Evolutionary conservation across 2,113 vertebrate genomes (phyloP).

Genomic region (Antigone vipio): DNA sequence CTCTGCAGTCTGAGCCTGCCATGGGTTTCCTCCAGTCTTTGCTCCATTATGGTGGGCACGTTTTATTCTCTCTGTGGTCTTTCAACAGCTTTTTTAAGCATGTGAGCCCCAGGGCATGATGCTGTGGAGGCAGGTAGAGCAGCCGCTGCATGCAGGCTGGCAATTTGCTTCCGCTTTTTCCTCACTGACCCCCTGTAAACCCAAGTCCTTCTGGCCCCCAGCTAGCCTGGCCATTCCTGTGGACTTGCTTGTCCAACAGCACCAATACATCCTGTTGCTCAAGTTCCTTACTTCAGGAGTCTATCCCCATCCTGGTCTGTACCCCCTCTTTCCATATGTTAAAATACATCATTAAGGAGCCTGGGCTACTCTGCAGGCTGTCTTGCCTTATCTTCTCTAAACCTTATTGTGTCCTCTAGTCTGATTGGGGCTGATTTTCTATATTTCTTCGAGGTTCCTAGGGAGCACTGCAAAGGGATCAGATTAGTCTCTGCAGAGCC

Average conservation of each 20-base stretch:
- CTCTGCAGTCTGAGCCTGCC: neutral
- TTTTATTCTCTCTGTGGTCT: neutral
- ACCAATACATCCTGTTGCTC: neutral
- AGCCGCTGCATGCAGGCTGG: accelerated
- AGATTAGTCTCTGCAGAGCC: neutral
- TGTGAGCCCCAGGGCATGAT: accelerated
- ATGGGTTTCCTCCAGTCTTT: neutral
- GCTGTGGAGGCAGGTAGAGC: neutral
- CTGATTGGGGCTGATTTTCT: neutral
- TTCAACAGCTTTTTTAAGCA: neutral
- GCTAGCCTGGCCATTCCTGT: neutral
- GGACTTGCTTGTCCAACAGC: neutral
- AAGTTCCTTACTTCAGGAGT: neutral
- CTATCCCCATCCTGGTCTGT: neutral
- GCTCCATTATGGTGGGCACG: neutral
- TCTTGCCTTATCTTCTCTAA: neutral
- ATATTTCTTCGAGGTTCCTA: neutral
- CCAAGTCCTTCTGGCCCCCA: neutral
- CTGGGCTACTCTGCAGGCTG: neutral
- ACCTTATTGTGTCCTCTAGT: neutral
- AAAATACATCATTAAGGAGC: neutral
- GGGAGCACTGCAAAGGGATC: neutral
- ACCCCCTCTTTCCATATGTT: neutral
- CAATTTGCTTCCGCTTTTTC: neutral
- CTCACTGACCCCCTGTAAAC: neutral